Conservation (phyloP, 35 echinoderm and acorn worm species). For the Patiria miniata region DNA sequence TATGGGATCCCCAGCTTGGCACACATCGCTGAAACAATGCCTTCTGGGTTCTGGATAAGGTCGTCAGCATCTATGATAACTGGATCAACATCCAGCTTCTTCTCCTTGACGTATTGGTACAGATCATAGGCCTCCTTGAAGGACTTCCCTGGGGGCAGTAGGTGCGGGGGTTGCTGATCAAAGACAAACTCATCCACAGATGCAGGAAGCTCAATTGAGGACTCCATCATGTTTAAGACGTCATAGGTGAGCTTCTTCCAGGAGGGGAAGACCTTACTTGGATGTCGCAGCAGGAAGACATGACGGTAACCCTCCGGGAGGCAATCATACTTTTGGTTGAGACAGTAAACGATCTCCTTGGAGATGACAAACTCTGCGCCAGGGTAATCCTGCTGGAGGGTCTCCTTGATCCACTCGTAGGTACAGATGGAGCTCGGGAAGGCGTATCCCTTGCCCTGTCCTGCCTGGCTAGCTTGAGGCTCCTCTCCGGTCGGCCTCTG, state of each 20-base stretch:
- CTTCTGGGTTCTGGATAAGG: conserved; percentile 34
- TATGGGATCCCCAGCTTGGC: conserved; percentile 37
- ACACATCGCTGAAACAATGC: conserved; percentile 31
- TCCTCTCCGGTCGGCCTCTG: neutral
- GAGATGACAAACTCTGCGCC: conserved; percentile 35
- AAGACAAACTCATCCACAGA: neutral
- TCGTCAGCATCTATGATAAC: conserved; percentile 64
- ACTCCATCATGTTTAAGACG: too few relatives aligned
- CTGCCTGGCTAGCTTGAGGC: neutral
- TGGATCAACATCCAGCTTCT: conserved; percentile 28
- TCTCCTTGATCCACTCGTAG: conserved; percentile 25
- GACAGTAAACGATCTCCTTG: conserved; percentile 1
- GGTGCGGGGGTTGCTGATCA: neutral
- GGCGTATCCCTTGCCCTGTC: neutral
- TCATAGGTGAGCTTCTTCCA: neutral
- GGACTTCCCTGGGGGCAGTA: neutral
- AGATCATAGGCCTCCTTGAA: conserved; percentile 40
- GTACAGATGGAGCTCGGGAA: neutral
- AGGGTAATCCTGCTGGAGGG: conserved; percentile 38
- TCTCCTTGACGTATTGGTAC: conserved; percentile 22
- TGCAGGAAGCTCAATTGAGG: neutral
- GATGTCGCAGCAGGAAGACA: conserved; percentile 47
- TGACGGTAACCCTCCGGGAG: conserved; percentile 51
- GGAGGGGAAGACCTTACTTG: conserved; percentile 9
- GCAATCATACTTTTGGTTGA: neutral